Conservation (phyloP, 37 sponge, comb jelly and placozoan species). For the Axinella damicornis region DNA sequence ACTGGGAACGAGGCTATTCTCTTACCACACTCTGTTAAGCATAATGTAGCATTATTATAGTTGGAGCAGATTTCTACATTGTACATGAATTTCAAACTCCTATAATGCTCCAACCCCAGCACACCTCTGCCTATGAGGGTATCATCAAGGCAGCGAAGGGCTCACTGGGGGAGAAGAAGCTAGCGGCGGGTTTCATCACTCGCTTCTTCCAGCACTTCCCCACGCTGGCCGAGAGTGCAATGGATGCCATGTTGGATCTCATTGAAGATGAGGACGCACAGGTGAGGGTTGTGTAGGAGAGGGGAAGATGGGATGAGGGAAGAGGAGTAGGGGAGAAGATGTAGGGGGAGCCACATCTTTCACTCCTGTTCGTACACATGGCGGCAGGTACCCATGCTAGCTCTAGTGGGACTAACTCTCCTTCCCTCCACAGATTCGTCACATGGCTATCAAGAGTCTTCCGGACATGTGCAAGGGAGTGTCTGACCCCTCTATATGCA, state of each 20-base stretch:
- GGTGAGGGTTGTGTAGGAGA: conserved; percentile 7
- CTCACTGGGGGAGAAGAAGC: conserved; percentile 51
- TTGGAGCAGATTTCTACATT: neutral
- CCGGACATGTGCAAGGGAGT: conserved; percentile 62
- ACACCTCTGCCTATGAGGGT: conserved; percentile 34
- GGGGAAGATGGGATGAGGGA: no score
- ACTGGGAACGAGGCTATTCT: no score
- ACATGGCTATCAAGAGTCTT: conserved; percentile 64
- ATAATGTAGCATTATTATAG: conserved; percentile 1
- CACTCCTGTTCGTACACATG: no score
- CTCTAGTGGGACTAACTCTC: no score
- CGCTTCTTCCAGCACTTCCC: conserved; percentile 64
- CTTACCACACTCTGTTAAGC: no score
- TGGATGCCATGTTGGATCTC: conserved; percentile 68
- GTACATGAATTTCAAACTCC: neutral
- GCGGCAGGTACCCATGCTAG: no score
- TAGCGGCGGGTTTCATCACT: conserved; percentile 69
- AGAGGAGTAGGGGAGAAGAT: no score
- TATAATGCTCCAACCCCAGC: no score
- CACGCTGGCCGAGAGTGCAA: conserved; percentile 18
- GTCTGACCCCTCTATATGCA: neutral
- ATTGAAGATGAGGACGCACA: conserved; percentile 69
- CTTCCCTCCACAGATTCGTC: conserved; percentile 48
- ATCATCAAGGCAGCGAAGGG: conserved; percentile 57
- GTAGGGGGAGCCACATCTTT: no score